Percentiles rank a stretch among this genome's conserved stretches.
phyloP scores from a whole-genome alignment of 1,140 invertebrate species.

The Solenopsis fugax region DNA sequence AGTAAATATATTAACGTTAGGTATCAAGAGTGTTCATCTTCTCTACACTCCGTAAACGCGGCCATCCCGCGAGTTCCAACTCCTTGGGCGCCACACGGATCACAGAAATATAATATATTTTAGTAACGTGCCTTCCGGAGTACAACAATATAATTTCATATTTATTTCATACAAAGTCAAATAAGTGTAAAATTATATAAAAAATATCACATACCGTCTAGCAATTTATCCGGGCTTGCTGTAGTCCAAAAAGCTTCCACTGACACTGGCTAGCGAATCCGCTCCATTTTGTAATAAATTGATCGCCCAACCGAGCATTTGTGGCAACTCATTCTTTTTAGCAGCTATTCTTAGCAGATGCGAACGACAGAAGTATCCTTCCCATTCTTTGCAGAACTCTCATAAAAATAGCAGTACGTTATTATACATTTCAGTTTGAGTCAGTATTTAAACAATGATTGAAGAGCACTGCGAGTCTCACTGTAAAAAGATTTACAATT shows the following conservation, averaged over 20 bases:
- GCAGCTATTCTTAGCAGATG: constrained; percentile 73
- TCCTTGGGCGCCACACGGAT: no score
- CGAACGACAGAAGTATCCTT: constrained; percentile 64
- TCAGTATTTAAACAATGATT: constrained; percentile 78
- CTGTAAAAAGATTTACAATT: constrained; percentile 71
- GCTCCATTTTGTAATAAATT: constrained; percentile 87
- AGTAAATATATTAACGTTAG: no score
- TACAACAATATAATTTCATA: neutral
- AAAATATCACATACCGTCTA: constrained; percentile 86
- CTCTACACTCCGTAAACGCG: no score
- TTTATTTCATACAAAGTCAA: neutral
- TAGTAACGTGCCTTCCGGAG: no score
- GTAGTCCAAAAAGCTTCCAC: constrained; percentile 96
- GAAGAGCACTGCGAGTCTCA: constrained; percentile 73
- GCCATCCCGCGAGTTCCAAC: no score
- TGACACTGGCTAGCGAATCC: constrained; percentile 90
- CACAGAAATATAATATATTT: no score
- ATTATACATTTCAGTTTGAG: constrained; percentile 74
- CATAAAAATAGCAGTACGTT: constrained; percentile 72
- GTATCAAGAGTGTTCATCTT: no score
- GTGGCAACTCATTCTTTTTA: constrained; percentile 56
- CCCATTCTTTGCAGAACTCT: constrained; percentile 61
- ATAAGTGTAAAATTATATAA: constrained; percentile 33
- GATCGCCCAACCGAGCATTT: constrained; percentile 86
- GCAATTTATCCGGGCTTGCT: constrained; percentile 90